Conservation (phyloP, 2,888 invertebrate species). For the Nysson spinosus region DNA sequence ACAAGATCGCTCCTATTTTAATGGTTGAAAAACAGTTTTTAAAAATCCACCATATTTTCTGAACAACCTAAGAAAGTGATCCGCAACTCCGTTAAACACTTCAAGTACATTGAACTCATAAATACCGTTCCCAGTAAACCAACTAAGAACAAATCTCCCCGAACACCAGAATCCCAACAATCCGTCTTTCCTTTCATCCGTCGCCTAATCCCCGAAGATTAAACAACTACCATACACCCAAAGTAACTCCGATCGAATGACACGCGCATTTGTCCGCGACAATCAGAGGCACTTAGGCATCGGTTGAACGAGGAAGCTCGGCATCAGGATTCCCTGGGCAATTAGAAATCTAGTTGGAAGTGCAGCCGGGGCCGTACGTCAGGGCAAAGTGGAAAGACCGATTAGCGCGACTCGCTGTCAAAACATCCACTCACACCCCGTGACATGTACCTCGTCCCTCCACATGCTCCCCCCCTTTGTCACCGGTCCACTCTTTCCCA, state of each 20-base stretch:
- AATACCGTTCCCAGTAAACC: no score
- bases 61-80: no score
- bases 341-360: conserved; percentile 56
- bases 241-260: conserved; percentile 23
- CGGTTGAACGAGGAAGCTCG: conserved; percentile 31
- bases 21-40: no score
- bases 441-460: conserved; percentile 11
- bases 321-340: conserved; percentile 34
- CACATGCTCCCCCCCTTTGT: conserved; percentile 5
- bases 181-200: conserved; percentile 13
- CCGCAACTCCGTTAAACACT: no score
- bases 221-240: neutral
- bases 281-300: conserved; percentile 48
- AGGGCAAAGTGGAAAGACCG: conserved; percentile 72
- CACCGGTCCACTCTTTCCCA: conserved; percentile 14
- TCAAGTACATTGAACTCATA: no score
- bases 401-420: conserved; percentile 74
- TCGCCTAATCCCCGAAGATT: conserved; percentile 17
- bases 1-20: no score
- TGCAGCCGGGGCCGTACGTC: conserved; percentile 44
- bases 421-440: conserved; percentile 66
- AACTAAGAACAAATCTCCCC: no score
- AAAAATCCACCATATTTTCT: no score
- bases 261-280: conserved; percentile 53
- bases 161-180: neutral